A percentile compares a stretch with the other conserved stretches of the same genome.
phyloP scores from a whole-genome alignment of 2,797 vertebrate species.

The Hypotaenidia okinawae region DNA sequence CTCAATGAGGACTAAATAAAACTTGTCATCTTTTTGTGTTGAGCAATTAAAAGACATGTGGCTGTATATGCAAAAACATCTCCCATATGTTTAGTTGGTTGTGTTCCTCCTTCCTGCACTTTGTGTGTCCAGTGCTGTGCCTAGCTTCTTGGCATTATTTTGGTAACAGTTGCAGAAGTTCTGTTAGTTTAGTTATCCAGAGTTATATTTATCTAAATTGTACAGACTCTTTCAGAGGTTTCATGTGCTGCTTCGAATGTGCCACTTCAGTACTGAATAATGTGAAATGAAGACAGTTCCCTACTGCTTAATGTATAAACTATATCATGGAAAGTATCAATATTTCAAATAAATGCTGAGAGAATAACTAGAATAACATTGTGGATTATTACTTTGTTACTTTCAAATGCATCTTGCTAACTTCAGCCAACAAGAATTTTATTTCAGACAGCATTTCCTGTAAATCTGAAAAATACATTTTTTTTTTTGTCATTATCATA shows the following conservation, averaged over 20 bases:
- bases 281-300: slow-evolving; percentile 77
- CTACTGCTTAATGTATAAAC: slow-evolving; percentile 79
- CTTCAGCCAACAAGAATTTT: background rate
- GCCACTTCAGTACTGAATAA: slow-evolving; percentile 75
- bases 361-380: slow-evolving; percentile 54
- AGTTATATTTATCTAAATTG: slow-evolving; percentile 84
- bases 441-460: background rate
- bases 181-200: slow-evolving; percentile 73
- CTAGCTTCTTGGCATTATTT: slow-evolving; percentile 83
- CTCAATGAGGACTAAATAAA: slow-evolving; percentile 94
- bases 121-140: slow-evolving; percentile 86
- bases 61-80: slow-evolving; percentile 70
- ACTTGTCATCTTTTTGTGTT: slow-evolving; percentile 84
- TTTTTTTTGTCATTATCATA: background rate
- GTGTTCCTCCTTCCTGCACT: slow-evolving; percentile 75
- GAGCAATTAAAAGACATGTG: slow-evolving; percentile 69
- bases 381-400: slow-evolving; percentile 36
- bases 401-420: background rate
- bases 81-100: slow-evolving; percentile 33
- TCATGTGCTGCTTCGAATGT: slow-evolving; percentile 78
- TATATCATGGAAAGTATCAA: slow-evolving; percentile 74
- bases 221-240: slow-evolving; percentile 76
- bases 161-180: slow-evolving; percentile 84
- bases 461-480: background rate
- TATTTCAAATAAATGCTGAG: slow-evolving; percentile 84